A percentile compares a stretch with the other conserved stretches of the same genome.
Conservation (phyloP, 2,888 invertebrate genomes). For the Chrysina gloriosa region DNA sequence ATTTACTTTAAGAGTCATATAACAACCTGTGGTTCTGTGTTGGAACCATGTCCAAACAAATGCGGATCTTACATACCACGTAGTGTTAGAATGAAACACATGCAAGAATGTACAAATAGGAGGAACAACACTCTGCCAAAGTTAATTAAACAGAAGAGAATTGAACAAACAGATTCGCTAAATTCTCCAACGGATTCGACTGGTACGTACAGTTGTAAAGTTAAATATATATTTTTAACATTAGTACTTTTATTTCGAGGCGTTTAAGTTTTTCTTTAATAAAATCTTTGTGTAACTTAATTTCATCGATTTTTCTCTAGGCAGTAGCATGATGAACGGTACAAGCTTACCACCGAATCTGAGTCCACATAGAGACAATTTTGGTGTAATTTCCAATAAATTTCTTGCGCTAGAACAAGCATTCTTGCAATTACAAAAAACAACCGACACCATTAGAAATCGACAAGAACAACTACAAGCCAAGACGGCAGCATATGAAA, state of each 20-base stretch:
- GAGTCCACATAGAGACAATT: constrained; percentile 4
- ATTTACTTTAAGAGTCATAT: constrained; percentile 70
- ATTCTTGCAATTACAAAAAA: constrained; percentile 36
- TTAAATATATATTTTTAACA: background rate
- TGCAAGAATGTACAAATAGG: constrained; percentile 63
- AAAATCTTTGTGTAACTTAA: background rate
- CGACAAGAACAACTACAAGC: constrained; percentile 42
- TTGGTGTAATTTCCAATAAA: constrained; percentile 21
- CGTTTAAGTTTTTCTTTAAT: too few species aligned
- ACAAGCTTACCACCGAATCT: background rate
- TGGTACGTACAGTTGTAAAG: constrained; percentile 3
- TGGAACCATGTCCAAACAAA: constrained; percentile 77
- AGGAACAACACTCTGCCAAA: constrained; percentile 42
- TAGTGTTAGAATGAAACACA: constrained; percentile 71
- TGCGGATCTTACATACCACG: constrained; percentile 79
- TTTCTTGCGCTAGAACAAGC: constrained; percentile 26
- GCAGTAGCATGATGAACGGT: constrained; percentile 3
- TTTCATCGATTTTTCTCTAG: constrained; percentile 1
- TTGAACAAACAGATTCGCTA: constrained; percentile 15
- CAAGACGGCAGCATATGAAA: background rate
- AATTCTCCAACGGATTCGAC: constrained; percentile 14
- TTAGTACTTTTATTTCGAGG: too few species aligned
- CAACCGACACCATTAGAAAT: constrained; percentile 14
- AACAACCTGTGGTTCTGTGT: constrained; percentile 76
- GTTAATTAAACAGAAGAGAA: constrained; percentile 34